A percentile compares a stretch with the other conserved stretches of the same genome.
Evolutionary conservation across 2,797 vertebrate species (phyloP).

Genomic region (Scomberomorus guttatus): DNA sequence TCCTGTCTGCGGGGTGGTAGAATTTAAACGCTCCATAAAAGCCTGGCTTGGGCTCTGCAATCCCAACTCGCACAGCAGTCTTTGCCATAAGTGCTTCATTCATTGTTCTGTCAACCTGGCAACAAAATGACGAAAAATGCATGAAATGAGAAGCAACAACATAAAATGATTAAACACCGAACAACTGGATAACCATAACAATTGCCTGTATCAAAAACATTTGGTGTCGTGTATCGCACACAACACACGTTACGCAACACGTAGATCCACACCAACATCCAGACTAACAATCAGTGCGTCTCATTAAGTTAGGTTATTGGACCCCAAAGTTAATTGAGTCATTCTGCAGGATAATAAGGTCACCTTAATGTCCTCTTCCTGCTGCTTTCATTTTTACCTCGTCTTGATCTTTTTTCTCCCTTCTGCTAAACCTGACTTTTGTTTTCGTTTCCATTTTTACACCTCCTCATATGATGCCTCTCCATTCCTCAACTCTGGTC

Average conservation of each 20-base stretch:
- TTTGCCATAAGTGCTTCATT: conserved; percentile 31
- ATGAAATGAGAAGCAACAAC: conserved; percentile 17
- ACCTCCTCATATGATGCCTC: neutral
- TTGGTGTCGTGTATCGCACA: neutral
- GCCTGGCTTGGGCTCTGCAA: conserved; percentile 43
- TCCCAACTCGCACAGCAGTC: conserved; percentile 52
- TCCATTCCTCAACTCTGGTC: neutral
- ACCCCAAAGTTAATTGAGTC: conserved; percentile 54
- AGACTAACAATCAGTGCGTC: conserved; percentile 31
- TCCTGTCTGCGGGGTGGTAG: conserved; percentile 62
- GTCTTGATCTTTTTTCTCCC: conserved; percentile 2
- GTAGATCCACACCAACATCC: neutral
- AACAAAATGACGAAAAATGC: conserved; percentile 39
- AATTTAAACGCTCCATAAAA: conserved; percentile 57
- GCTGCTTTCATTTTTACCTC: conserved; percentile 10
- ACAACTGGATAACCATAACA: neutral
- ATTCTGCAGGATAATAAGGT: conserved; percentile 51
- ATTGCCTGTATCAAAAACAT: neutral
- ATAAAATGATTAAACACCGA: conserved; percentile 22
- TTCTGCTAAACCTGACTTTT: neutral
- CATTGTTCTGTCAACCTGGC: conserved; percentile 49
- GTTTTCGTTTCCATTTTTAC: neutral
- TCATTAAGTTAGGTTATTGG: conserved; percentile 46
- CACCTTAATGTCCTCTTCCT: conserved; percentile 16
- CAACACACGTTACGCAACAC: neutral